Percentiles rank a stretch among this genome's conserved stretches.
Evolutionary conservation across 2,113 vertebrate genomes (phyloP).

Genomic region (Haemorhous mexicanus): DNA sequence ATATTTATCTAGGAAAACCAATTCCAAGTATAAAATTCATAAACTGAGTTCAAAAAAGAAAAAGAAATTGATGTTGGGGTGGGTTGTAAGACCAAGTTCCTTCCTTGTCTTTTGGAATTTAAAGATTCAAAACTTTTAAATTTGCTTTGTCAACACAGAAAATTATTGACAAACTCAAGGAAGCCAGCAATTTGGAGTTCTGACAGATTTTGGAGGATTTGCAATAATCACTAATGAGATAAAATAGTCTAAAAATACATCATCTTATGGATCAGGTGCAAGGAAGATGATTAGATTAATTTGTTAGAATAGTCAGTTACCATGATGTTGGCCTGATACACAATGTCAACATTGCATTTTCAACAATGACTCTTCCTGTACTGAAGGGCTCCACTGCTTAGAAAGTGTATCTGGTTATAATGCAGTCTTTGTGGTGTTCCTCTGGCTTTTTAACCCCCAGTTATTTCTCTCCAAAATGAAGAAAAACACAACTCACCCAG

Average conservation of each 20-base stretch:
- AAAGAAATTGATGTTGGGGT: neutral
- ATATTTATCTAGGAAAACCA: neutral
- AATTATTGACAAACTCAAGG: neutral
- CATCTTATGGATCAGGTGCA: neutral
- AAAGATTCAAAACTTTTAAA: neutral
- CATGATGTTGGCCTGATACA: neutral
- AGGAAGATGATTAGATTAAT: neutral
- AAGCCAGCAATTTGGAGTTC: neutral
- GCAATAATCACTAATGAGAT: neutral
- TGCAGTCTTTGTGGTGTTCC: neutral
- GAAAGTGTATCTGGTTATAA: neutral
- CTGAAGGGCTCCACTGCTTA: neutral
- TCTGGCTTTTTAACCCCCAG: neutral
- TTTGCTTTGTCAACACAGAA: neutral
- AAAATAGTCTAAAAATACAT: conserved; percentile 7
- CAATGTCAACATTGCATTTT: neutral
- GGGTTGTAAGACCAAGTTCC: neutral
- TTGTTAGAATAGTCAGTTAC: neutral
- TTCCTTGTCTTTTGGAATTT: neutral
- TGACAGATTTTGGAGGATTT: neutral
- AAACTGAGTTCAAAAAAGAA: neutral
- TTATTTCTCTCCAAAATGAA: neutral
- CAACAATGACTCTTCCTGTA: neutral
- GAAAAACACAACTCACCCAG: neutral
- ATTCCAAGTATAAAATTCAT: neutral